These are phyloP conservation scores for Drosophila sordidapex DNA, from an alignment of 2,888 invertebrate genomes.

Conservation along the genomic window DNA sequence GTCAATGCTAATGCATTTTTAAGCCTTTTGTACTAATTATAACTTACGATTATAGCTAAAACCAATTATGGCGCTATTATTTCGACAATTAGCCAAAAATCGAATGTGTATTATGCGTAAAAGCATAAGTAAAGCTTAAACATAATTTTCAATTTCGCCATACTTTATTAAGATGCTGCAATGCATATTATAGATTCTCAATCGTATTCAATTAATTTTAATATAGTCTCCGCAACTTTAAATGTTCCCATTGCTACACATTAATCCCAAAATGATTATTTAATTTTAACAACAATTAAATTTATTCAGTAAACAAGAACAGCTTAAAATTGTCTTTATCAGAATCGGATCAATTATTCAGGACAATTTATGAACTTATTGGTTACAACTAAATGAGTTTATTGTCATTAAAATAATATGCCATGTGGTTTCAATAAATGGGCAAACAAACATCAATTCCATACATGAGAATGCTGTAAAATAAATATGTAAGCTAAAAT, in stretches of 20 bases:
- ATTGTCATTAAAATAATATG: conserved; percentile 31
- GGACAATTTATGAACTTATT: conserved; percentile 10
- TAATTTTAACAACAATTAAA: background rate
- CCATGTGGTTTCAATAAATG: conserved; percentile 4
- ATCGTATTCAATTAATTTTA: background rate
- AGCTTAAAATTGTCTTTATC: background rate
- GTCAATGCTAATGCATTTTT: background rate
- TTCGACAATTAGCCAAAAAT: background rate
- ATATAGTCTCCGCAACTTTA: background rate
- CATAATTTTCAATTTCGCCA: no score
- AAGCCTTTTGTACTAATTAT: background rate
- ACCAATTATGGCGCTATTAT: background rate
- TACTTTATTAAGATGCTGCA: conserved; percentile 1
- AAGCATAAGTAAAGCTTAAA: background rate
- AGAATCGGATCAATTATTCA: conserved; percentile 15
- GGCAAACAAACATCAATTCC: background rate
- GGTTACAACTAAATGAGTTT: conserved; percentile 30
- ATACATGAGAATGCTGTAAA: background rate
- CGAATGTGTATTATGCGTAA: background rate
- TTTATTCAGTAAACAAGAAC: background rate
- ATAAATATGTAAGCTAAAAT: background rate
- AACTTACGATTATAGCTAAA: background rate
- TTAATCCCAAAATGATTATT: conserved; percentile 1
- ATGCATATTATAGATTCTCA: background rate
- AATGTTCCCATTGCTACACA: background rate